Base-by-base conservation (phyloP, 2,113 vertebrate species). In the Hystrix cristata region DNA sequence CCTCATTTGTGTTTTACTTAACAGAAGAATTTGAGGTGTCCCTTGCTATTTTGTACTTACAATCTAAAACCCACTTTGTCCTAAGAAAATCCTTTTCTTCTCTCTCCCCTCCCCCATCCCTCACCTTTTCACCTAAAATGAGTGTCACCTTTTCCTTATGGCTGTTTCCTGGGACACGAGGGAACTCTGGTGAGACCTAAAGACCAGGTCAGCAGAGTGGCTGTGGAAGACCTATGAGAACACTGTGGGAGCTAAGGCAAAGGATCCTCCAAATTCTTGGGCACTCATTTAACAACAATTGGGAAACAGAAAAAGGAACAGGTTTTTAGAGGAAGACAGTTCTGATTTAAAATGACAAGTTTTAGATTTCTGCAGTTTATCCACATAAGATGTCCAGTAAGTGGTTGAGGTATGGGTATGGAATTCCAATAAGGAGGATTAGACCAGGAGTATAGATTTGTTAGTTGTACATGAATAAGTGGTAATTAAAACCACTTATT, bases 81-180 rank as follows among this genome's bases (percentile, higher is more conserved):
- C 59, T 48, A 84, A 79, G 38, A 90, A 55, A 38, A 59, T 86
- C 60, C 38, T 31, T 87, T 94, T 87, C 46, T 80, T 60, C 55
- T 27, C 67, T 60, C 34, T 62, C 91, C 62, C 55, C 67, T 8
- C 27, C 79, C 51, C 53, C 48, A 78, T 76, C 27, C 46, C 25
- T 78, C 74, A 51, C 64, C 81, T 76, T 38, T 10, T 31, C 79
- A 55, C 23, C 69, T 85, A 51, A 71, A 89, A 60, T 69, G 48
- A 87, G 55, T 81, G 97, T 98, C 98, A 99, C 99, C 99, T 99
- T 98, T 94, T 99, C 99, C 98, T 99, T 99, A 98, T 99, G 99
- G 80, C 99, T 99, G 83, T 99, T 98, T 99, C 99, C 23, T 99
- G 99, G 95, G 99, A 99, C 95, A 99, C 99, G 85, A 99, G 96